Base-by-base conservation (phyloP, 2,797 vertebrate species). In the Acanthornis magna region DNA sequence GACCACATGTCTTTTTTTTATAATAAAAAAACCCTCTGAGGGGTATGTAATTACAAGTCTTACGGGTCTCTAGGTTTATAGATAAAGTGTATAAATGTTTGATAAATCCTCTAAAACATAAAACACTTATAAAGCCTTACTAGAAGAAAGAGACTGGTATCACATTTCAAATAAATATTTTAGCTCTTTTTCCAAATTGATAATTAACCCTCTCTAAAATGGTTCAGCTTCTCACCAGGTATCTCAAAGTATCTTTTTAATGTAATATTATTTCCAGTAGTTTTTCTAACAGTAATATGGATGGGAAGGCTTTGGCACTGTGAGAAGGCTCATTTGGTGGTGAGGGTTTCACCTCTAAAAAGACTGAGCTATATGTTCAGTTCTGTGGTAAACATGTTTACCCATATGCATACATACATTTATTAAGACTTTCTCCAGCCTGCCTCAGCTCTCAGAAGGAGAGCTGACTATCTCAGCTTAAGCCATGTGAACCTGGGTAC, bases 161-260 rank as follows among this genome's bases (percentile, higher is more conserved):
- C 89, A 72, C 32, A 6, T 74, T 95, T 91, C 89, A 66, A 81
- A 87, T 94, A 91, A 89, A 90, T 93, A 91, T 90, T 94, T 88
- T 72, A 95, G 50, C 32, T 71, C 66, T 86, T 90, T 91, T 93
- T 87, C 78, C 79, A 89, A 78, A 90, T 84, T 88, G 79, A 80
- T 82, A 91, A 93, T 92, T 95, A 82, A 78, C 43, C n/a, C 77
- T 89, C 71, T 77, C 79, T 96, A 48, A 93, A 95, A 90, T 89
- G 70, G 66, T 94, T 91, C 70, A 84, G 48, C 91, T 84, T 92
- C 63, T 88, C 47, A 77, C 29, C 57, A 95, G 34, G 45, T 72
- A 76, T 90, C 84, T 85, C 47, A 90, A 58, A 67, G 30, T 78
- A 47, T 77, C 85, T 88, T 95, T 95, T 95, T 90, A 65, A 66